Evolutionary conservation across 2,113 vertebrate genomes (phyloP).

Genomic region (Trichechus manatus): DNA sequence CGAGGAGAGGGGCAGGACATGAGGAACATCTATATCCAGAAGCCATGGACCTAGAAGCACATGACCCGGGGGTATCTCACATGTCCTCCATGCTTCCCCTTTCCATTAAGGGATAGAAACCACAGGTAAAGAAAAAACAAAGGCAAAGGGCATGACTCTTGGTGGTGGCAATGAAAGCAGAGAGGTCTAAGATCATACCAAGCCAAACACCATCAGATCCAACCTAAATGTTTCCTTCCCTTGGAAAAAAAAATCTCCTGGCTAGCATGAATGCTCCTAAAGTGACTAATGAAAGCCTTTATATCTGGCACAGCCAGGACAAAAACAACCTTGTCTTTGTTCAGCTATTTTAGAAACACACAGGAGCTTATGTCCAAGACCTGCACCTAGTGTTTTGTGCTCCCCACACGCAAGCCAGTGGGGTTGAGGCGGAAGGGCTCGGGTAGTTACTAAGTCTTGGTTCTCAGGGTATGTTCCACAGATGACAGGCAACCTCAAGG

Average conservation of each 20-base stretch:
- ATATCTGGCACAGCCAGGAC: constrained; percentile 54
- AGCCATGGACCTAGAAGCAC: too few species aligned
- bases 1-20: not conserved
- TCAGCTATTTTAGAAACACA: constrained; percentile 31
- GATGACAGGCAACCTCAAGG: not conserved
- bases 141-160: not conserved
- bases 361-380: constrained; percentile 20
- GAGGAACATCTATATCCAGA: not conserved
- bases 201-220: constrained; percentile 72
- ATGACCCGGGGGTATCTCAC: not conserved
- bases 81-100: not conserved
- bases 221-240: constrained; percentile 69
- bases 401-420: not conserved
- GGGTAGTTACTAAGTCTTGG: not conserved
- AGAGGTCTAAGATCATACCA: constrained; percentile 45
- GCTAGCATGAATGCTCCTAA: constrained; percentile 21
- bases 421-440: not conserved
- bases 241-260: constrained; percentile 36
- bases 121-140: constrained; percentile 33
- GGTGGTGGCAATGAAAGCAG: constrained; percentile 61
- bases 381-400: not conserved
- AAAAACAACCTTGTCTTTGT: constrained; percentile 65
- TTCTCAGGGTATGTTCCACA: not conserved
- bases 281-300: constrained; percentile 61
- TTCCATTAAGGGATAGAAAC: not conserved